Evolutionary conservation across 2,797 vertebrate species (phyloP), one percentile per base, ranked within the genome.

Genomic region (Catharus ustulatus): DNA sequence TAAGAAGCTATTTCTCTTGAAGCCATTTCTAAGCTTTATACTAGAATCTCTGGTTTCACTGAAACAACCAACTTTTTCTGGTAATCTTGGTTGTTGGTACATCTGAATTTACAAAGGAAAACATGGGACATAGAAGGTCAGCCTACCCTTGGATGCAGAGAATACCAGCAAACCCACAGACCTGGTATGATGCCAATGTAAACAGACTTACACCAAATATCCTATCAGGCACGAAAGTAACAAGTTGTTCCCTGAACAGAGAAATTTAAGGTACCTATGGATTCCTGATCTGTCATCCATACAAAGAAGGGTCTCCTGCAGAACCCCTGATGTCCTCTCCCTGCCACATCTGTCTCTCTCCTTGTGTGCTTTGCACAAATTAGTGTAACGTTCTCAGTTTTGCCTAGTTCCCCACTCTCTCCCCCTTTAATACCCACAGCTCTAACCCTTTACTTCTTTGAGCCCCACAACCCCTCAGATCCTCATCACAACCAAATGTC

Each of bases 111-210:
- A 46, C 16, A 57, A 54, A 80, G 14, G 36, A 72, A 83, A 89
- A 87, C 30, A 82, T 27, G 27, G 72, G 52, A 94, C 94, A 71
- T 83, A 91, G 72, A 69, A 95, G 80, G 81, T 94, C 89, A 95
- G 54, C 55, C 64, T 95, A 93, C 79, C 8, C 19, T 79, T 77
- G 69, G 59, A 68, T 69, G 89, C 88, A 90, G 90, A 86, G 89
- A 90, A 92, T 54, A 83, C 64, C 87, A 95, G 82, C 45, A 67
- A 96, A 96, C 42, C 91, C 93, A 73, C 84, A 86, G 36, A 74
- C 86, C 57, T 94, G 96, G 72, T 94, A n/a, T 17, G 21, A 27
- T 83, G 96, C 95, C 96, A 97, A 11, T 36, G 66, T 92, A 94
- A 97, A 84, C 75, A 93, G 89, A 82, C 36, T 68, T 81, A 73